Evolutionary conservation across 2,113 vertebrate species (phyloP).

Genomic region (Cepphus grylle): DNA sequence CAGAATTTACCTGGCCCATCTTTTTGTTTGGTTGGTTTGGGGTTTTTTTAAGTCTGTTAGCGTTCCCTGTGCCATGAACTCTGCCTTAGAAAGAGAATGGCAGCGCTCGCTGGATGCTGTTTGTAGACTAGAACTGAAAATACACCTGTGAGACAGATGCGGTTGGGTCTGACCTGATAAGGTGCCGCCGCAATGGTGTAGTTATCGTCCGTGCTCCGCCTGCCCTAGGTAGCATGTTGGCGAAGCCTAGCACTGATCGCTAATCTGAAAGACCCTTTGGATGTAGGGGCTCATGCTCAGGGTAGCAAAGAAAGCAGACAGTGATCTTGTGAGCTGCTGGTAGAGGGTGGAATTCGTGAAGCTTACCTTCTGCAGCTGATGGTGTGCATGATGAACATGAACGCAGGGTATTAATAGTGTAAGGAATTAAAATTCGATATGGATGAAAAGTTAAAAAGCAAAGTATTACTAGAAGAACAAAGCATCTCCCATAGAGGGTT

Average conservation of each 20-base stretch:
- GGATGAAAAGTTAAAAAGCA: background rate
- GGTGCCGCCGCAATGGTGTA: background rate
- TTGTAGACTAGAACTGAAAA: constrained; percentile 18
- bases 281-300: background rate
- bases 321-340: background rate
- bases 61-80: constrained; percentile 19
- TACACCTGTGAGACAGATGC: background rate
- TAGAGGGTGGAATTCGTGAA: background rate
- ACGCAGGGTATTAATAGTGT: background rate
- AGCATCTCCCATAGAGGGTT: background rate
- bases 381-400: background rate
- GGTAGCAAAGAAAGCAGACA: background rate
- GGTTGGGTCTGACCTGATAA: background rate
- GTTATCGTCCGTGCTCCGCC: background rate
- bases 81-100: constrained; percentile 30
- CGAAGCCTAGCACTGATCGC: background rate
- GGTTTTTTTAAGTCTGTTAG: constrained; percentile 33
- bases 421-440: background rate
- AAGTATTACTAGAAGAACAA: background rate
- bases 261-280: background rate
- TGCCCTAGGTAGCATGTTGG: background rate
- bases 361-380: background rate
- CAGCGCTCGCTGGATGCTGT: background rate
- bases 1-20: constrained; percentile 44
- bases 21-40: background rate